Base-by-base conservation (phyloP, 53 echinoderm and acorn worm species). In the Echinarachnius parma region DNA sequence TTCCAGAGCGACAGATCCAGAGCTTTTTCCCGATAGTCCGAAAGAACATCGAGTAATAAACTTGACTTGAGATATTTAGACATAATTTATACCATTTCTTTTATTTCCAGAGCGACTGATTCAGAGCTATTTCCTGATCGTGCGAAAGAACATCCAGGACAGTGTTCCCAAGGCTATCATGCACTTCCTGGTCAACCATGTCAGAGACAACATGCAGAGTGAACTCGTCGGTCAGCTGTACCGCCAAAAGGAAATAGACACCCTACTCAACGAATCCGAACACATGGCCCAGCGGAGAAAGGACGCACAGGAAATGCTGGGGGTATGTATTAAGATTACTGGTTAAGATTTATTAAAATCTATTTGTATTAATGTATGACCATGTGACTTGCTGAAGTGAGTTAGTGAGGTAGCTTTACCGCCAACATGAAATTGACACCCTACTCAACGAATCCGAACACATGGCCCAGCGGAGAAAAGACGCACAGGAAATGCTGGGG, bases 71-170 rank as follows among this genome's bases (percentile, higher is more conserved):
- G n/a, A n/a, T n/a, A n/a, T n/a, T n/a, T n/a, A n/a, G n/a, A n/a
- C n/a, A n/a, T n/a, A n/a, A n/a, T n/a, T n/a, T n/a, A n/a, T n/a
- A n/a, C n/a, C n/a, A n/a, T n/a, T n/a, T n/a, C n/a, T n/a, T n/a
- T n/a, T n/a, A n/a, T n/a, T 62, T 62, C 18, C 88, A 98, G 98
- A 98, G 77, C 68, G 83, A 47, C 66, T 98, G 24, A 98, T 98
- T 83, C 84, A 88, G 72, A 91, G 78, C 61, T 98, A 98, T 61
- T 98, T 98, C 83, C 69, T 92, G 8, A 98, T 98, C 18, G 92
- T 98, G 3, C 98, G 98, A 18, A 98, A 98, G 81, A 98, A 98
- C 83, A 98, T 98, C 44, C 98, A 98, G 36, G 98, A 98, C 79
- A 92, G 98, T 25, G 92, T 98, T 0, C 98, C 98, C 56, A 98